Conservation (phyloP, 2,113 vertebrate genomes). For the Psilopsiagon aurifrons region DNA sequence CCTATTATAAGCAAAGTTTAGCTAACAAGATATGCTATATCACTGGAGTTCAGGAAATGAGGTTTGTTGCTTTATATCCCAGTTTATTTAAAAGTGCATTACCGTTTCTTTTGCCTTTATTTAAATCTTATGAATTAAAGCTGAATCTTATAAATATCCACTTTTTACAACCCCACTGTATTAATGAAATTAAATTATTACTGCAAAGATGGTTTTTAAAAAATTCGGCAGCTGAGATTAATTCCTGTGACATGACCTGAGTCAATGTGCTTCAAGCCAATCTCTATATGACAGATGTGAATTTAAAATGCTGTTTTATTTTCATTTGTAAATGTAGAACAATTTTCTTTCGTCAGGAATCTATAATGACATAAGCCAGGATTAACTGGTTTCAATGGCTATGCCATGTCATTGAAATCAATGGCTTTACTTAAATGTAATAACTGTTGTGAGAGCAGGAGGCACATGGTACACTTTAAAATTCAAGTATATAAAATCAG, state of each 20-base stretch:
- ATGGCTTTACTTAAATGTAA: neutral
- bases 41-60: conserved; percentile 19
- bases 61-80: neutral
- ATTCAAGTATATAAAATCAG: neutral
- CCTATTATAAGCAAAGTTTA: neutral
- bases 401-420: neutral
- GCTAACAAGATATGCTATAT: neutral
- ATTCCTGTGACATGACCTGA: neutral
- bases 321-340: neutral
- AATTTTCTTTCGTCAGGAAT: neutral
- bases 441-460: neutral
- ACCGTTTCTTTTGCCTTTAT: conserved; percentile 21
- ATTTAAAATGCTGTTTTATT: neutral
- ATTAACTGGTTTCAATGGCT: neutral
- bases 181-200: conserved; percentile 12
- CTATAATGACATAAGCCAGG: neutral
- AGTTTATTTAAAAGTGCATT: conserved; percentile 19
- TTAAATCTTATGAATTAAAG: conserved; percentile 39
- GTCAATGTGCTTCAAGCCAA: neutral
- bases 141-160: neutral
- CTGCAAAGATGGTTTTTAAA: neutral
- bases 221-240: neutral
- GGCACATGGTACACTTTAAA: neutral
- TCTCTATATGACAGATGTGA: neutral
- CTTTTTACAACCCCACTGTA: neutral